Percentiles rank a stretch among this genome's conserved stretches.
Conservation (phyloP, 2,797 vertebrate species). For the Dendrocincla tyrannina region DNA sequence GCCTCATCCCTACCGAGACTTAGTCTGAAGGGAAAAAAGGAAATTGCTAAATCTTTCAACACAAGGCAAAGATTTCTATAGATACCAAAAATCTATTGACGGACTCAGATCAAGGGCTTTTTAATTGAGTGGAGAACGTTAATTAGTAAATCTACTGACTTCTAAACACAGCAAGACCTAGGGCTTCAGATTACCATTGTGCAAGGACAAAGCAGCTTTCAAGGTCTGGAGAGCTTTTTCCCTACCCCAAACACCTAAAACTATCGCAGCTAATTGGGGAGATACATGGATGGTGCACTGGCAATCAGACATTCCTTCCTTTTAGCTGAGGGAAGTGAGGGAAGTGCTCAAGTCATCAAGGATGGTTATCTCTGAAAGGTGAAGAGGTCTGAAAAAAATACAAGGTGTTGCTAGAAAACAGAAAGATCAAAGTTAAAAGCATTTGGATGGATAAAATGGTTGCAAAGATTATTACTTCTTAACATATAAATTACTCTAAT, state of each 20-base stretch:
- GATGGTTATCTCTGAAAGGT: background rate
- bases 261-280: background rate
- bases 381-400: constrained; percentile 4
- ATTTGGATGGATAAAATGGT: constrained; percentile 29
- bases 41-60: constrained; percentile 20
- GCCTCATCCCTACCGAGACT: background rate
- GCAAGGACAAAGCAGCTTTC: constrained; percentile 36
- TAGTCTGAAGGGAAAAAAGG: background rate
- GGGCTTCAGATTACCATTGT: background rate
- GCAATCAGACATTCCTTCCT: background rate
- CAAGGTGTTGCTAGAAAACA: constrained; percentile 41
- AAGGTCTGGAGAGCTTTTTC: constrained; percentile 18
- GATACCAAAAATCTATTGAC: constrained; percentile 3
- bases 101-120: constrained; percentile 31
- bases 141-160: constrained; percentile 60
- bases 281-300: background rate
- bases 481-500: constrained; percentile 59
- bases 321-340: background rate
- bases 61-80: constrained; percentile 24
- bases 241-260: background rate
- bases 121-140: constrained; percentile 47
- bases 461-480: constrained; percentile 52
- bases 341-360: background rate
- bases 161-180: constrained; percentile 17
- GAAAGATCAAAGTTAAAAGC: constrained; percentile 62